Evolutionary conservation across 2,888 invertebrate genomes (phyloP).

Genomic region (Nephrotoma flavescens): DNA sequence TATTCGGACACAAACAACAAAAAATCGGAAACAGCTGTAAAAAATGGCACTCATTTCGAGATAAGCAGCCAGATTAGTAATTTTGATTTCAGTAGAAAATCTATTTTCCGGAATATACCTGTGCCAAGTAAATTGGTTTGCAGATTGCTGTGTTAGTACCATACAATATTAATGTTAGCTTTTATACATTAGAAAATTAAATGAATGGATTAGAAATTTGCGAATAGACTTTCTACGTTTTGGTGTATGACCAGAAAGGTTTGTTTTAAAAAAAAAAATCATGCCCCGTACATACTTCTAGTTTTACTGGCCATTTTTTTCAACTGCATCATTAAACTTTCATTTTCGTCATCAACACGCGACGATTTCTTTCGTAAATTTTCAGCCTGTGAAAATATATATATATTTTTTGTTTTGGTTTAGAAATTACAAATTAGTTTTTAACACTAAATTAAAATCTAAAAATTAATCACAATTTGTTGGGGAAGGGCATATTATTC

Average conservation of each 20-base stretch:
- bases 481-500: not conserved
- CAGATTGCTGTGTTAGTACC: not conserved
- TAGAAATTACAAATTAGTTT: constrained; percentile 1
- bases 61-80: not conserved
- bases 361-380: constrained; percentile 78
- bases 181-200: not conserved
- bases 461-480: not conserved
- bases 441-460: not conserved
- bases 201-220: not conserved
- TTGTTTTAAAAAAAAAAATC: not conserved
- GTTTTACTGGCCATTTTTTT: constrained; percentile 88
- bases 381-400: constrained; percentile 51
- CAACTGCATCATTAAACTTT: constrained; percentile 85
- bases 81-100: not conserved
- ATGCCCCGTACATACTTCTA: constrained; percentile 44
- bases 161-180: not conserved
- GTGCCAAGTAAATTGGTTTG: not conserved
- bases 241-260: not conserved
- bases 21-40: constrained; percentile 32
- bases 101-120: not conserved
- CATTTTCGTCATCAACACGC: constrained; percentile 93
- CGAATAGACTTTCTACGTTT: not conserved
- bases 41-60: constrained; percentile 31
- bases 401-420: constrained; percentile 21
- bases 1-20: constrained; percentile 6